Conservation (phyloP, 2,113 vertebrate genomes). For the Pavo muticus region DNA sequence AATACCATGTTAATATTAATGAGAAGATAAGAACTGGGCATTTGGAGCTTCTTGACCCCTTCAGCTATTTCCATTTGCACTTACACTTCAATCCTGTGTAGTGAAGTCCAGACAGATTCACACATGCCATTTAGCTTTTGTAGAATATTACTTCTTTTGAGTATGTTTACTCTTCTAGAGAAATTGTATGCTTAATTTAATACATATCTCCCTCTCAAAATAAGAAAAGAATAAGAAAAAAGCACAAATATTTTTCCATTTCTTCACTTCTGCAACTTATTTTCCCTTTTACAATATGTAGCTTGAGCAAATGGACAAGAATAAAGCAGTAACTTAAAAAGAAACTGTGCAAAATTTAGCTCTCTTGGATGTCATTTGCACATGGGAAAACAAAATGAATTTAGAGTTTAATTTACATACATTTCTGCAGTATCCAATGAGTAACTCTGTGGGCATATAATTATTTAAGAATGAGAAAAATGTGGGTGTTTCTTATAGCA, state of each 20-base stretch:
- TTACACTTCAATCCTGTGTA: neutral
- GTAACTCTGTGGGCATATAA: neutral
- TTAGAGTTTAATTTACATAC: neutral
- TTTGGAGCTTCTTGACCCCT: neutral
- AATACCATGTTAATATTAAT: neutral
- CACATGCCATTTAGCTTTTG: neutral
- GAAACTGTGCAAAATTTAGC: neutral
- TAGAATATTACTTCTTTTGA: neutral
- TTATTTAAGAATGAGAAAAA: conserved; percentile 19
- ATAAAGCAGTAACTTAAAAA: neutral
- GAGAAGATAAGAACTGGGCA: neutral
- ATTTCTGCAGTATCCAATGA: neutral
- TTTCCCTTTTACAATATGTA: neutral
- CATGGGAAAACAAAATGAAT: neutral
- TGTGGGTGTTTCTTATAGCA: neutral
- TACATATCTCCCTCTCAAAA: neutral
- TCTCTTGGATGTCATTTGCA: neutral
- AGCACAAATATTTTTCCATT: neutral
- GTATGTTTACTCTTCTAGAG: neutral
- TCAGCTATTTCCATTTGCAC: neutral
- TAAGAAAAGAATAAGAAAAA: neutral
- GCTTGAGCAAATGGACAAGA: neutral
- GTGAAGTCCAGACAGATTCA: neutral
- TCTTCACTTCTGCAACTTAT: neutral
- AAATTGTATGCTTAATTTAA: neutral